Evolutionary conservation across 2,888 invertebrate genomes (phyloP).

Genomic region (Cantharis lateralis): DNA sequence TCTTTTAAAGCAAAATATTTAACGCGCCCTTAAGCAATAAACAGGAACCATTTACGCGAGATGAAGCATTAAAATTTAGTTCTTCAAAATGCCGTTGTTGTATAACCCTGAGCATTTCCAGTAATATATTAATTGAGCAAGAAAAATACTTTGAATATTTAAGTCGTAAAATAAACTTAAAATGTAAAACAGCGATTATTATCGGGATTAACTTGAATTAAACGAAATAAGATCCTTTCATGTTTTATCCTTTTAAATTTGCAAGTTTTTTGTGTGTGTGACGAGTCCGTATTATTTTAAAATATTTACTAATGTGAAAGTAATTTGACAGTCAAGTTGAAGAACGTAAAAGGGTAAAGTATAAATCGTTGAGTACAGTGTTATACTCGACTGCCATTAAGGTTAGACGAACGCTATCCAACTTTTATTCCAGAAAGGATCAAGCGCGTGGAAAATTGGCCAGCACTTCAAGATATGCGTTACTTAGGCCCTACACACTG

Average conservation of each 20-base stretch:
- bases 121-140: not conserved
- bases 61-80: conserved; percentile 18
- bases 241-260: not conserved
- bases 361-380: conserved; percentile 31
- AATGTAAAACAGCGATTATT: not conserved
- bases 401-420: conserved; percentile 31
- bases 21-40: conserved; percentile 21
- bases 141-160: not conserved
- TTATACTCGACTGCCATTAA: conserved; percentile 32
- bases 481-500: conserved; percentile 40
- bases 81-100: conserved; percentile 5
- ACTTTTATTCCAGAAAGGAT: conserved; percentile 44
- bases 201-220: not conserved
- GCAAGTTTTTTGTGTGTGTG: not conserved
- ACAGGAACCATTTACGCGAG: conserved; percentile 17
- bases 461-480: conserved; percentile 43
- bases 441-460: conserved; percentile 49
- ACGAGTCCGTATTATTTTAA: not conserved
- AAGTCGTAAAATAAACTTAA: not conserved
- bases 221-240: not conserved
- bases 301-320: not conserved
- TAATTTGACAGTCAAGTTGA: conserved; percentile 1
- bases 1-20: conserved; percentile 21
- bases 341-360: conserved; percentile 20
- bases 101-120: not conserved